phyloP scores from a whole-genome alignment of 2,797 vertebrate species.

The Rhynchonycteris naso region DNA sequence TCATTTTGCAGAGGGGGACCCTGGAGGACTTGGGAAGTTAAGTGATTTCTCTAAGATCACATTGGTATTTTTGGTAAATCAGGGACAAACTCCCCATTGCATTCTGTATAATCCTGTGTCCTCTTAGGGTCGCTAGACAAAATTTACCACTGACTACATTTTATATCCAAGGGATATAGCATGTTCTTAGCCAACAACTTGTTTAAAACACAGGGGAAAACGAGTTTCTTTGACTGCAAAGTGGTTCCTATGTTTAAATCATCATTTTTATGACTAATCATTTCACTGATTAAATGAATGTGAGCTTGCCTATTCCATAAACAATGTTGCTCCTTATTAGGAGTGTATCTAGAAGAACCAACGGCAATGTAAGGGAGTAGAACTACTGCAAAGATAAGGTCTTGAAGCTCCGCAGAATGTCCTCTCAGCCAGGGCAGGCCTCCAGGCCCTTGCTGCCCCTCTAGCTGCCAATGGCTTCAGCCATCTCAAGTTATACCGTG shows the following conservation, averaged over 20 bases:
- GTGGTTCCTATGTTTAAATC: constrained; percentile 37
- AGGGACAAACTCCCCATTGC: neutral
- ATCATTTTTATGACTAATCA: constrained; percentile 20
- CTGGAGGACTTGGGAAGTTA: neutral
- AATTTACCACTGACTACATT: neutral
- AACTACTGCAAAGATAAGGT: constrained; percentile 58
- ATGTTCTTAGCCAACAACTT: neutral
- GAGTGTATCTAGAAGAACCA: constrained; percentile 65
- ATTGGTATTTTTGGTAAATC: constrained; percentile 27
- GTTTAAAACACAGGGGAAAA: constrained; percentile 27
- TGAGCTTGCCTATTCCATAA: constrained; percentile 63
- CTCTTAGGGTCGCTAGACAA: neutral
- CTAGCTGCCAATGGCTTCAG: neutral
- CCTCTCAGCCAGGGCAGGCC: neutral
- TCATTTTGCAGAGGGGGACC: neutral
- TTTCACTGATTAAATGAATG: constrained; percentile 72
- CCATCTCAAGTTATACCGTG: neutral
- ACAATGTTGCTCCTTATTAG: constrained; percentile 63
- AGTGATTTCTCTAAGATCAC: constrained; percentile 3
- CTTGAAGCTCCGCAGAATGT: neutral
- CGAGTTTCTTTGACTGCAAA: neutral
- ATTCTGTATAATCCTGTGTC: neutral
- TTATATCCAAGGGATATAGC: neutral
- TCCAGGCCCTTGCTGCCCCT: neutral
- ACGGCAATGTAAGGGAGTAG: neutral